A percentile compares a stretch with the other conserved stretches of the same genome.
These are phyloP conservation scores for Chunga burmeisteri DNA, from an alignment of 2,113 vertebrate species.

Conservation along the genomic window DNA sequence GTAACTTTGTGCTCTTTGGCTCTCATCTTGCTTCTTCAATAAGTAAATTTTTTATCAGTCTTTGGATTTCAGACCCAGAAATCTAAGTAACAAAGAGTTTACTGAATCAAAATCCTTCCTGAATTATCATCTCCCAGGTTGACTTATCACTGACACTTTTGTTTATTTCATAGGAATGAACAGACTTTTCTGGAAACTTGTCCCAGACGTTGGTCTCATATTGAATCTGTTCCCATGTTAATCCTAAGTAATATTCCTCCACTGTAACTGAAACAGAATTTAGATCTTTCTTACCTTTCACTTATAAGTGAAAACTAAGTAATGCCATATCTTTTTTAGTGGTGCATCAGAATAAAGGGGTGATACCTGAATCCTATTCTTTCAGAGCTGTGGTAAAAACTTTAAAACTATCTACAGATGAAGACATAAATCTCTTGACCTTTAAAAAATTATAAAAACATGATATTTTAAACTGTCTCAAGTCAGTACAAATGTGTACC, in stretches of 20 bases:
- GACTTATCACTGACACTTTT: background rate
- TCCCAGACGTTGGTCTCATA: background rate
- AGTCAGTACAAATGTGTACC: background rate
- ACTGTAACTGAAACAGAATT: background rate
- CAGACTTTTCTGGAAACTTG: background rate
- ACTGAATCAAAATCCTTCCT: background rate
- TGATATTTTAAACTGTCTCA: background rate
- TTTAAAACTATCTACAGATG: background rate
- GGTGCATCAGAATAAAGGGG: background rate
- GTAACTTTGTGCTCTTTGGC: background rate
- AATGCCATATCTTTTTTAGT: background rate
- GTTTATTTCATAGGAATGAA: background rate
- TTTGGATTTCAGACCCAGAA: slow-evolving; percentile 8
- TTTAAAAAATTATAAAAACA: slow-evolving; percentile 7
- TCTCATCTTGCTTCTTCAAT: background rate
- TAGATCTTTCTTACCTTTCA: background rate
- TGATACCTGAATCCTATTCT: background rate
- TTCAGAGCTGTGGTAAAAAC: background rate
- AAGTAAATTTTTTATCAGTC: background rate
- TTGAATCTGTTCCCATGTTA: background rate
- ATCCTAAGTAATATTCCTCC: background rate
- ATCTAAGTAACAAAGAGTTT: background rate
- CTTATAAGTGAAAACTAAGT: background rate
- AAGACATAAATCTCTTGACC: background rate
- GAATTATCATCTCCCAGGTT: background rate